These are phyloP conservation scores for Mellilla xanthometata DNA, from an alignment of 2,888 invertebrate genomes.

Conservation along the genomic window DNA sequence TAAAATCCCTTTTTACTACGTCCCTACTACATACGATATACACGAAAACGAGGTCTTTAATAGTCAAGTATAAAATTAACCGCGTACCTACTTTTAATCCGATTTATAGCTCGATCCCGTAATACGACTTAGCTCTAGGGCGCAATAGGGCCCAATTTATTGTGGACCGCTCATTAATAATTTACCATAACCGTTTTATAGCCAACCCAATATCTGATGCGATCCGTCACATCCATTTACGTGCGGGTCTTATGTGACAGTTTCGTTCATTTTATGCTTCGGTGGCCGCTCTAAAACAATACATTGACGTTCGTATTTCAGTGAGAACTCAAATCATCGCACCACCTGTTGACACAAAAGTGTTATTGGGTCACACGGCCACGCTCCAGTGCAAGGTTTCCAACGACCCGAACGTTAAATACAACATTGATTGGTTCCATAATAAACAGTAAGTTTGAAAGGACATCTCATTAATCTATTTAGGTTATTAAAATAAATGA, in stretches of 20 bases:
- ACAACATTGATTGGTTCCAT: conserved; percentile 94
- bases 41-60: background rate
- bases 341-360: conserved; percentile 95
- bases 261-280: conserved; percentile 21
- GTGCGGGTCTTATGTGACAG: conserved; percentile 21
- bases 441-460: conserved; percentile 88
- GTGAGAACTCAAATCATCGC: conserved; percentile 97
- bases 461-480: background rate
- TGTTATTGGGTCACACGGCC: conserved; percentile 95
- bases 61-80: conserved; percentile 7
- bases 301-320: conserved; percentile 55
- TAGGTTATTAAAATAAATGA: background rate
- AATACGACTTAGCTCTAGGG: conserved; percentile 18
- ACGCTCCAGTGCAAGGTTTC: conserved; percentile 97
- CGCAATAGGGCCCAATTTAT: conserved; percentile 21
- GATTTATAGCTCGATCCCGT: conserved; percentile 14
- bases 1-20: background rate
- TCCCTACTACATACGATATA: background rate
- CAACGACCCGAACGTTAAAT: conserved; percentile 93
- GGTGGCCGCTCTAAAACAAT: conserved; percentile 14
- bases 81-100: conserved; percentile 15
- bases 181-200: conserved; percentile 23
- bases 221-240: conserved; percentile 21
- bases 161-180: conserved; percentile 22
- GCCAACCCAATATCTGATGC: conserved; percentile 18